Evolutionary conservation across 1,140 invertebrate genomes (phyloP), one percentile per base, ranked within the genome.

Genomic region (Drosophila elegans): DNA sequence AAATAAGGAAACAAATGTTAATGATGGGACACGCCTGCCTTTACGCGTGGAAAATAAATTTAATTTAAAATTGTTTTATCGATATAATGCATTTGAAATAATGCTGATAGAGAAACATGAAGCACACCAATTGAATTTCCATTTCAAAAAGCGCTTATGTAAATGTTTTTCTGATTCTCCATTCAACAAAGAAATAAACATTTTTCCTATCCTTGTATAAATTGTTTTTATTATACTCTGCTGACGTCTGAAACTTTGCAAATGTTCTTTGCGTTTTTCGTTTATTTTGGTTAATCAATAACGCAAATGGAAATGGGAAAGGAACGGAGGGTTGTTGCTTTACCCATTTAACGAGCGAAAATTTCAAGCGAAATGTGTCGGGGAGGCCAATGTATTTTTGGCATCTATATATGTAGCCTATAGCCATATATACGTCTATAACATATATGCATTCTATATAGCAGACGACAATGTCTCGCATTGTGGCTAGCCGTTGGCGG

Each of bases 401-500:
- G 83, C 79, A 68, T 66, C 41, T 49, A 21, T 46, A 42, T 41
- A 63, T 45, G 44, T 49, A 42, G 56, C 21, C 52, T 39, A 66
- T 51, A 73, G 4, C 36, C 34, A 63, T 25, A 71, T 56, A 54
- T 42, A 53, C 39, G 38, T 45, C 36, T 48, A 32, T 63, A 59
- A 57, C 12, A 11, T 38, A 54, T 56, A 67, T 55, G 54, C 66
- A 59, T 49, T 56, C 48, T 54, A 57, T 63, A 68, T 44, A 46
- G 53, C 51, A 80, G 68, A 57, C 67, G 81, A 85, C 74, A 78
- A 76, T 90, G 90, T 91, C 90, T 91, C 81, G 86, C 55, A 67
- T 12, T 74, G 44, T 60, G 89, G 88, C 89, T 91, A 91, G 89
- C 90, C 90, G 67, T 61, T 74, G 86, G 57, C 86, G 88, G 77